Conservation (phyloP, 2,113 vertebrate species). For the Epinephelus lanceolatus region DNA sequence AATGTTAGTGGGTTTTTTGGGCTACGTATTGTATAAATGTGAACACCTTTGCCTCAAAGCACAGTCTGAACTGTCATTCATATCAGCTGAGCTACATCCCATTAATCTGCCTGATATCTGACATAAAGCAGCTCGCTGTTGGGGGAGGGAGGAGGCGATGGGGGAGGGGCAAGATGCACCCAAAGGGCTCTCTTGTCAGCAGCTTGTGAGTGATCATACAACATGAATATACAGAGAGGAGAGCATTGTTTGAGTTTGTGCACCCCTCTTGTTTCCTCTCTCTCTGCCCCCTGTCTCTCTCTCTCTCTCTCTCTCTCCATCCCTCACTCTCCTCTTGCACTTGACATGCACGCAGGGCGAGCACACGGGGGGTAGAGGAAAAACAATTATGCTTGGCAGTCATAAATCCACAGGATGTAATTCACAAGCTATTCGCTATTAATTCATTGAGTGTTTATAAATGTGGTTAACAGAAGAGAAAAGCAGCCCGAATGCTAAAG, state of each 20-base stretch:
- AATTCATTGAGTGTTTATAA: conserved; percentile 82
- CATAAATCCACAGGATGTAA: conserved; percentile 81
- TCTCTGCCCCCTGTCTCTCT: conserved; percentile 36
- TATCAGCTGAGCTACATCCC: conserved; percentile 36
- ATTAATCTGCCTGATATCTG: conserved; percentile 68
- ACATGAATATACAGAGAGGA: conserved; percentile 52
- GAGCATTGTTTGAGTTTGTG: conserved; percentile 68
- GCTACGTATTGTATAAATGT: no score
- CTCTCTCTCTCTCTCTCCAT: conserved; percentile 40
- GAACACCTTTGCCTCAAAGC: conserved; percentile 30
- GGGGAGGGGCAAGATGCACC: conserved; percentile 41
- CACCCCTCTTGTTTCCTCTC: conserved; percentile 51
- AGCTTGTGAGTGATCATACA: conserved; percentile 63
- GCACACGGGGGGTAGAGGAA: conserved; percentile 49
- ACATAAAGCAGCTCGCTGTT: conserved; percentile 49
- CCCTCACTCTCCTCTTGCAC: conserved; percentile 45
- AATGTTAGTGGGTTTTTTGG: no score
- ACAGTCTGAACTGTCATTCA: conserved; percentile 51
- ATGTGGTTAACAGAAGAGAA: conserved; percentile 79
- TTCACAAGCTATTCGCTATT: conserved; percentile 78
- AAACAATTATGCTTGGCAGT: conserved; percentile 74
- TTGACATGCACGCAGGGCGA: conserved; percentile 56
- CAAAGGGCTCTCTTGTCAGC: conserved; percentile 60
- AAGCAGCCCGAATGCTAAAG: conserved; percentile 60
- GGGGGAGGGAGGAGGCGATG: conserved; percentile 25